Percentiles rank a stretch among this genome's conserved stretches.
Conservation (phyloP, 2,888 invertebrate species). For the Oligia fasciuncula region DNA sequence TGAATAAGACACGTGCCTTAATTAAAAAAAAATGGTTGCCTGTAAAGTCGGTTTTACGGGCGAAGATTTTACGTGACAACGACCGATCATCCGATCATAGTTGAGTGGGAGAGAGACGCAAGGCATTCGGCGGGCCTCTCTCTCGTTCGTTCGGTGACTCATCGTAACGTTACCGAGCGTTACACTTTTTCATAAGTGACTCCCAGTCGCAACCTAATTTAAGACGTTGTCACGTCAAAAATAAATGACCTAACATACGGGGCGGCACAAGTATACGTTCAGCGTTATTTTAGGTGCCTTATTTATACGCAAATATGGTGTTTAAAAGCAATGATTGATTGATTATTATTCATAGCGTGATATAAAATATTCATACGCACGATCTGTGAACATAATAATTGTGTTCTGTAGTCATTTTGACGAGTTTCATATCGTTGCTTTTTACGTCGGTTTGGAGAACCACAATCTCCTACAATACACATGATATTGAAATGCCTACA, state of each 20-base stretch:
- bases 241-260: slow-evolving; percentile 49
- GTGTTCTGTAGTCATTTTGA: slow-evolving; percentile 55
- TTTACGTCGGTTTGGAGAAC: slow-evolving; percentile 21
- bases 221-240: too few species aligned
- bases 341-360: slow-evolving; percentile 74
- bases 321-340: slow-evolving; percentile 74
- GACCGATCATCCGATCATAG: too few species aligned
- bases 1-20: slow-evolving; percentile 18
- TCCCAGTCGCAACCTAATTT: too few species aligned
- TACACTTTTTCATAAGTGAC: too few species aligned
- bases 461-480: slow-evolving; percentile 26
- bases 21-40: too few species aligned
- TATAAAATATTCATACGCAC: slow-evolving; percentile 75
- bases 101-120: too few species aligned
- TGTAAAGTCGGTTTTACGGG: too few species aligned
- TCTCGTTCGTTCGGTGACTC: too few species aligned
- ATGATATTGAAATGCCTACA: slow-evolving; percentile 22
- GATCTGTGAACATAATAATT: slow-evolving; percentile 65
- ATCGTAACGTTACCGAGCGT: too few species aligned
- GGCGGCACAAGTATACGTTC: slow-evolving; percentile 45
- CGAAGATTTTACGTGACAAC: too few species aligned
- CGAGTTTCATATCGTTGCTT: slow-evolving; percentile 25
- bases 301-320: slow-evolving; percentile 71
- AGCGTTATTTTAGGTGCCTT: slow-evolving; percentile 62
- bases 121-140: too few species aligned